These are phyloP conservation scores for Orchesella cincta DNA, from an alignment of 1,140 invertebrate species.

Conservation along the genomic window DNA sequence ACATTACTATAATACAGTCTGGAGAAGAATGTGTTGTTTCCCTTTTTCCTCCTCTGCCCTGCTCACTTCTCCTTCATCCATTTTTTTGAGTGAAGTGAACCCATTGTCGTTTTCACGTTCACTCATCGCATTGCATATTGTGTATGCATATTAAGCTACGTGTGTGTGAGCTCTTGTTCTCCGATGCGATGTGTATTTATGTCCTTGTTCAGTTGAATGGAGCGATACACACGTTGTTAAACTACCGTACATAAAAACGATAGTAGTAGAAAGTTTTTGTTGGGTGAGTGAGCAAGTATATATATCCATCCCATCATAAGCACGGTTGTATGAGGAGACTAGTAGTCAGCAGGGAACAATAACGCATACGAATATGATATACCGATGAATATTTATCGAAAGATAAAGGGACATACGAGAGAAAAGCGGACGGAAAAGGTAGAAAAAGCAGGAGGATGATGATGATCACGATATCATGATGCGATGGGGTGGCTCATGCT, in stretches of 20 bases:
- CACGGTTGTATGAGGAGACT: background rate
- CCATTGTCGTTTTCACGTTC: slow-evolving; percentile 17
- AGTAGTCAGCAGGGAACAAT: slow-evolving; percentile 20
- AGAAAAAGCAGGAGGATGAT: background rate
- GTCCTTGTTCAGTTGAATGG: slow-evolving; percentile 9
- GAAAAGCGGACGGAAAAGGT: slow-evolving; percentile 15
- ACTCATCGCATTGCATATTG: slow-evolving; percentile 1
- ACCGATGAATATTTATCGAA: slow-evolving; percentile 12
- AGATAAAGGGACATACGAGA: background rate
- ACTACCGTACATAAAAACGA: background rate
- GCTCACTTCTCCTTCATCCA: background rate
- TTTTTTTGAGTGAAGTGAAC: slow-evolving; percentile 15
- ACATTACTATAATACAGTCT: background rate
- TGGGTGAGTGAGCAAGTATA: background rate
- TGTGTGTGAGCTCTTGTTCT: slow-evolving; percentile 1
- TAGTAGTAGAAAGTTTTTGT: background rate
- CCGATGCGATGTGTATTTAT: background rate
- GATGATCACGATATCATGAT: slow-evolving; percentile 3
- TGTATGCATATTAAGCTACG: background rate
- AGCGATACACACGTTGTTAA: background rate
- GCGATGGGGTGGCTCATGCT: slow-evolving; percentile 40
- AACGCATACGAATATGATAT: slow-evolving; percentile 11
- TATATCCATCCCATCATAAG: no score
- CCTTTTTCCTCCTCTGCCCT: background rate
- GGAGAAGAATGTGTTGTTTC: background rate